Evolutionary conservation across 2,797 vertebrate species (phyloP), one percentile per base, ranked within the genome.

Genomic region (Hapalemur alaotrensis): DNA sequence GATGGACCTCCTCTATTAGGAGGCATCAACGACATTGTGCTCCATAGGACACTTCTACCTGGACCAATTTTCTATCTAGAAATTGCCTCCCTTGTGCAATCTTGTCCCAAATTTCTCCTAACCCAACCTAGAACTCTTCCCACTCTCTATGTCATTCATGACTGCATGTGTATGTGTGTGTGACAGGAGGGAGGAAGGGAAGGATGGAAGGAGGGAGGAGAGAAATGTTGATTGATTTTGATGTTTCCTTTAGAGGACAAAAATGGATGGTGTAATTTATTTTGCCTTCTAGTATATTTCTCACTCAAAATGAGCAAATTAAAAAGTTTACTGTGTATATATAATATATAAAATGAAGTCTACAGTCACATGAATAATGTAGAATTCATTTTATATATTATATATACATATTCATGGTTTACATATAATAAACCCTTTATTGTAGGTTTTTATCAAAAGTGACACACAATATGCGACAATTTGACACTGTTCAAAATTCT

Each of bases 301-400:
- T 93, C 38, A 88, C 46, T 82, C 91, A 95, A 96, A 96, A 93
- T 57, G 38, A 85, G 20, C 63, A 95, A 93, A 95, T 91, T 75
- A 57, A 93, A 93, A 91, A 69, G 46, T 83, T 95, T 75, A 89
- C 93, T 92, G 72, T 93, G 81, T 95, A 93, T 96, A 95, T 84
- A 91, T 85, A 96, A 95, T 84, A 93, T 89, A 93, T 94, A 98
- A 93, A 97, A 97, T 92, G 83, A 96, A 95, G 57, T 35, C 28
- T 38, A 57, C 52, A 28, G n/a, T 35, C 23, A 57, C 50, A 28
- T 79, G 13, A 79, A 38, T 80, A 57, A 38, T 80, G 35, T 59
- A 41, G 57, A 28, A 30, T 43, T 81, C 57, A 81, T 41, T 61
- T 94, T 83, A 83, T 72, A 83, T 93, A 92, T 96, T 93, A 95